Evolutionary conservation across 2,113 vertebrate genomes (phyloP), one percentile per base, ranked within the genome.

Genomic region (Mormyrus iriodes): DNA sequence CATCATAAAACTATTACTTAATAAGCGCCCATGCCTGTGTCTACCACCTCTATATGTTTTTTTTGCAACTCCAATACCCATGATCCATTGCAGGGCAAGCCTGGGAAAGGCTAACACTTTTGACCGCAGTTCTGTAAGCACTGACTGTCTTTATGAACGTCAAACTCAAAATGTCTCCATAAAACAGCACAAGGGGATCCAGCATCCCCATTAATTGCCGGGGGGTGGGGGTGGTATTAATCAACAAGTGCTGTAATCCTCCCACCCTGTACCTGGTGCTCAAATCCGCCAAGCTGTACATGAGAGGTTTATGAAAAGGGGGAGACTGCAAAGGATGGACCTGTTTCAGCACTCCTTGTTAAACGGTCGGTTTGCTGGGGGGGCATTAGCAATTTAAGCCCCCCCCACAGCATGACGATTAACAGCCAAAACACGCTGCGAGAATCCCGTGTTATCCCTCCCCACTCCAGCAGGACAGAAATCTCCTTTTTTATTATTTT

Each of bases 341-440:
- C n/a, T 91, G 90, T 58, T 89, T 91, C 92, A 90, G 90, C 92
- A 93, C 90, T 90, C 89, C 92, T 92, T 92, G 94, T 94, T 94
- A 94, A 93, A 92, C 89, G 93, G 90, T 91, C 90, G 94, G 95
- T 96, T 95, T 95, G 94, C 94, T 95, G 92, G 51, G 91, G 94
- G 94, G 94, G 95, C 94, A 95, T 96, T 95, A 96, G 94, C 90
- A 93, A 94, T 94, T 95, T 95, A 96, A 95, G 93, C 94, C 94
- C 93, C 94, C 91, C 93, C 93, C 73, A 39, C 31, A 79, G 73
- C 73, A 93, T 94, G 93, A 93, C 91, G 93, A 94, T 94, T 95
- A 96, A 95, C 94, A 96, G 95, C 95, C 95, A 94, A 69, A 94
- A 93, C 95, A 39, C 42, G 94, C 95, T 95, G 95, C 94, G 94